Evolutionary conservation across 2,113 vertebrate genomes (phyloP).

Genomic region (Varanus salvator): DNA sequence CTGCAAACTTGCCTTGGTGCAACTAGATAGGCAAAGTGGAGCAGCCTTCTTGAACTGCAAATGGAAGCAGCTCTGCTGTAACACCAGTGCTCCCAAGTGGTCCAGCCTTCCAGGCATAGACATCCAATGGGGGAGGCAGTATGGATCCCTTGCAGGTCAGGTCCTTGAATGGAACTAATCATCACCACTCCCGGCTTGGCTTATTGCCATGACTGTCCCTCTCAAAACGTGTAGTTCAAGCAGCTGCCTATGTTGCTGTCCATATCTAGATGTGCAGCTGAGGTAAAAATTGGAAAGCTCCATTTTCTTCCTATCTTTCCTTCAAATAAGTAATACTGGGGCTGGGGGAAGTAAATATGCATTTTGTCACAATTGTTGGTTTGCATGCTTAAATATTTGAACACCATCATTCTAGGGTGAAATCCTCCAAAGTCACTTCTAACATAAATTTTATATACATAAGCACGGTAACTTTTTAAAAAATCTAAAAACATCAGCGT

Average conservation of each 20-base stretch:
- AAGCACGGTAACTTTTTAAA: neutral
- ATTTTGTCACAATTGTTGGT: neutral
- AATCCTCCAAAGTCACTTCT: neutral
- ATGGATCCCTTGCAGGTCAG: conserved; percentile 3
- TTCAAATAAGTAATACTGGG: neutral
- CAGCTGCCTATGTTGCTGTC: neutral
- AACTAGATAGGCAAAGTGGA: neutral
- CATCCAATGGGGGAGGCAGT: neutral
- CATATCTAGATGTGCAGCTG: neutral
- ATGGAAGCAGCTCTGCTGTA: neutral
- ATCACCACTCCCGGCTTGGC: neutral
- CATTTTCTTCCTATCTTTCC: neutral
- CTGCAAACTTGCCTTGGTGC: neutral
- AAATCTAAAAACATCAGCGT: neutral
- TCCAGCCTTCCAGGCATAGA: neutral
- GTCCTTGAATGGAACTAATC: neutral
- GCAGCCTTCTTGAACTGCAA: neutral
- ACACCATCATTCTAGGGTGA: neutral
- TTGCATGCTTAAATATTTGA: neutral
- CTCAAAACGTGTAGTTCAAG: neutral
- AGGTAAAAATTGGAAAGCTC: neutral
- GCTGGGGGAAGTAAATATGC: neutral
- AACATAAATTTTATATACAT: neutral
- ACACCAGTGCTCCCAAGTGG: neutral
- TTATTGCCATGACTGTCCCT: neutral